Evolutionary conservation across 2,888 invertebrate species (phyloP).

Genomic region (Polymixis flavicincta): DNA sequence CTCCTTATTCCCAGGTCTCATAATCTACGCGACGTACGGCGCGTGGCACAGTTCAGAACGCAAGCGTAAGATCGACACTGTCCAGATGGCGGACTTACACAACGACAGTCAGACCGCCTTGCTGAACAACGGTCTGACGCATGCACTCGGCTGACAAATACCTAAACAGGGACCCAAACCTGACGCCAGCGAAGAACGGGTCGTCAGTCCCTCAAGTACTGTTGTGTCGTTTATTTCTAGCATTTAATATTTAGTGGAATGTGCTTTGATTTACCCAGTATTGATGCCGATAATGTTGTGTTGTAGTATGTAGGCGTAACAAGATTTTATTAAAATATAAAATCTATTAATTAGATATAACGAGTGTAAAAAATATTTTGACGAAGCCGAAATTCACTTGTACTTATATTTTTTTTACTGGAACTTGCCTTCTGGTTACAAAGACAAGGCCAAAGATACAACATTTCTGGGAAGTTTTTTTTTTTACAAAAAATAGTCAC

Average conservation of each 20-base stretch:
- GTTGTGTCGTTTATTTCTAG: conserved; percentile 84
- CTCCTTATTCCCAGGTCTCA: conserved; percentile 88
- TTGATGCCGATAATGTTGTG: conserved; percentile 8
- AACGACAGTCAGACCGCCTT: conserved; percentile 84
- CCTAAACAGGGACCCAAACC: conserved; percentile 4
- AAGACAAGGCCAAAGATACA: not conserved
- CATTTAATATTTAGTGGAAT: conserved; percentile 77
- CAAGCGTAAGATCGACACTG: conserved; percentile 74
- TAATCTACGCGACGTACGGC: conserved; percentile 94
- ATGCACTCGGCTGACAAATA: conserved; percentile 82
- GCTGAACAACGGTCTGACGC: conserved; percentile 74
- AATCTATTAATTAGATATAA: not conserved
- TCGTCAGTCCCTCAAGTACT: conserved; percentile 78
- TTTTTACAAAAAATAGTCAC: no score
- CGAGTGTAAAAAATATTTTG: not conserved
- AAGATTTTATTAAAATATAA: not conserved
- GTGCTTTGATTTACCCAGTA: conserved; percentile 21
- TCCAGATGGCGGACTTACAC: conserved; percentile 80
- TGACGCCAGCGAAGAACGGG: conserved; percentile 34
- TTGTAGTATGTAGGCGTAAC: not conserved
- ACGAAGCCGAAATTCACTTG: not conserved
- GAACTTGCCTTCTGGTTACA: not conserved
- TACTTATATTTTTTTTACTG: not conserved
- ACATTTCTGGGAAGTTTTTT: not conserved
- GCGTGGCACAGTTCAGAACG: conserved; percentile 92